A percentile compares a stretch with the other conserved stretches of the same genome.
Evolutionary conservation across 1,140 invertebrate species (phyloP).

Genomic region (Lysiphlebus fabarum): DNA sequence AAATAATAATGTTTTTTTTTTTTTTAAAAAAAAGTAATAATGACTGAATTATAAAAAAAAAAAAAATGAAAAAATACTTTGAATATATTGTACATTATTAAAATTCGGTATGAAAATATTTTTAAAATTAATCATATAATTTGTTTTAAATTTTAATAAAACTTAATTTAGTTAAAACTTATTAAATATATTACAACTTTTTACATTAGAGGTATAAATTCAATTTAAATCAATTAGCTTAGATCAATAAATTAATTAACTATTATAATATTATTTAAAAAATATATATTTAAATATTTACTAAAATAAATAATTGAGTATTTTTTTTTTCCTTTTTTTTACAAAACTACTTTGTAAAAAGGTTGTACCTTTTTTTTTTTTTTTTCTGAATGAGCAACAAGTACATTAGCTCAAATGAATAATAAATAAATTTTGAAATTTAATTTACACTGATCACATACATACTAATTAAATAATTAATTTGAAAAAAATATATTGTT

Average conservation of each 20-base stretch:
- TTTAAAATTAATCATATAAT: slow-evolving; percentile 33
- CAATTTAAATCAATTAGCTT: background rate
- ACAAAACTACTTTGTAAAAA: slow-evolving; percentile 40
- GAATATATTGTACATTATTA: slow-evolving; percentile 47
- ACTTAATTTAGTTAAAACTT: slow-evolving; percentile 23
- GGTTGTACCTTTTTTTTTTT: slow-evolving; percentile 46
- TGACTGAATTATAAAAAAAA: background rate
- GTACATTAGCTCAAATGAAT: background rate
- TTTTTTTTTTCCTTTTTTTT: slow-evolving; percentile 43
- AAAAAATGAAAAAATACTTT: slow-evolving; percentile 36
- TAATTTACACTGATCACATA: too few relatives aligned
- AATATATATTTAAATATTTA: too few relatives aligned
- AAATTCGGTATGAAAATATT: slow-evolving; percentile 30
- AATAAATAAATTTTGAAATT: too few relatives aligned
- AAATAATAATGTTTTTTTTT: background rate
- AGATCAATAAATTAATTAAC: background rate
- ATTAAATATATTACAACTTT: slow-evolving; percentile 49
- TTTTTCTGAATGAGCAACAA: slow-evolving; percentile 32
- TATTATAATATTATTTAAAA: slow-evolving; percentile 29
- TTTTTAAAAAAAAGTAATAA: background rate
- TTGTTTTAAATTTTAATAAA: background rate
- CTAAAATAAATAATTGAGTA: slow-evolving; percentile 50
- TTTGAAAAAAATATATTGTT: too few relatives aligned
- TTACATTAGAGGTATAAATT: slow-evolving; percentile 49
- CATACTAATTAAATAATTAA: too few relatives aligned